Base-by-base conservation (phyloP, 2,888 invertebrate genomes). In the Rutpela maculata region DNA sequence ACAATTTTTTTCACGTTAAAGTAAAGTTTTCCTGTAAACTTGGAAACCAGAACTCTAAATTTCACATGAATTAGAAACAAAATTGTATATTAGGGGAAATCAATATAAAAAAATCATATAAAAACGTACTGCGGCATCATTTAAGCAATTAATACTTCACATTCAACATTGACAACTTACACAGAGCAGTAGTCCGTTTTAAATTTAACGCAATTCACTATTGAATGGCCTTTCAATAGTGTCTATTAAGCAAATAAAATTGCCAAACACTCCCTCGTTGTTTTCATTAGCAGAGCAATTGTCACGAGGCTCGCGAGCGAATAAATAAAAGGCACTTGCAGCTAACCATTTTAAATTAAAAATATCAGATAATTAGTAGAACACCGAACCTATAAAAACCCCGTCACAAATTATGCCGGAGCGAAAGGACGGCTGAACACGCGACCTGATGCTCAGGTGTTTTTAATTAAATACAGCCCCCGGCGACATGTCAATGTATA, bases 361-460 rank as follows among this genome's bases (percentile, higher is more conserved):
- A 69, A 69, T 69, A 56, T 56, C 57, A 38, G 65, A 18, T 55
- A 50, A 67, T 55, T 67, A 56, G 26, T 35, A 57, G n/a, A 69
- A 22, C 57, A 35, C 65, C 43, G 65, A 65, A 65, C 43, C 43
- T 65, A 65, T 62, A 31, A 17, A 65, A 65, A 43, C 43, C 31
- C 15, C 31, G 65, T 35, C 35, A 18, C 38, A 43, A 43, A 65
- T 65, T 38, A 43, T 43, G 43, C 56, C 7, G 50, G 50, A 56
- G n/a, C 68, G 55, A 68, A 68, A 68, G 56, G 57, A 31, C 50
- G 38, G 60, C 12, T 38, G 57, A 17, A 65, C 67, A 76, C 67
- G 76, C 72, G 38, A 76, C 76, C 18, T 12, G 69, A 66, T 59
- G 76, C 72, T 67, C 72, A 68, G 76, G 68, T 73, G 71, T 67